phyloP scores from a whole-genome alignment of 2,113 vertebrate genomes.

The Oceanites oceanicus region DNA sequence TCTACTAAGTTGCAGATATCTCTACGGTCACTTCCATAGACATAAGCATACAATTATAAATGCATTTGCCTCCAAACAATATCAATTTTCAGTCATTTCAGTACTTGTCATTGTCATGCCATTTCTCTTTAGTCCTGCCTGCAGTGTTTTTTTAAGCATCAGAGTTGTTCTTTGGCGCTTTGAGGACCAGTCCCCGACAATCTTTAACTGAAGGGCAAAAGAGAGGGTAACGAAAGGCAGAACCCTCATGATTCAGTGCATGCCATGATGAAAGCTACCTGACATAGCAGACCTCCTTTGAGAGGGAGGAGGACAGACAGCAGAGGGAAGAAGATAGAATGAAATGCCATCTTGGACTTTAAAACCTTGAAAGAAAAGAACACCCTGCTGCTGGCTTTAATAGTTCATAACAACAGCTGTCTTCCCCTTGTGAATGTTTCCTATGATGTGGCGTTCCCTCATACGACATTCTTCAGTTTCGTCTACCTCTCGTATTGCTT shows the following conservation, averaged over 20 bases:
- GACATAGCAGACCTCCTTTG: neutral
- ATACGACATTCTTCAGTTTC: conserved; percentile 4
- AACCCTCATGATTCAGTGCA: neutral
- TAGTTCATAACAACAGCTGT: conserved; percentile 42
- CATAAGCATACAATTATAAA: neutral
- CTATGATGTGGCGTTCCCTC: neutral
- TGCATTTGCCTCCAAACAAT: neutral
- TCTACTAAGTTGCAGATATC: neutral
- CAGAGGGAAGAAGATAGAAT: neutral
- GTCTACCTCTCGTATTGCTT: neutral
- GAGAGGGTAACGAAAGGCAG: neutral
- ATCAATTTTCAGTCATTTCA: neutral
- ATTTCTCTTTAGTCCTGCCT: neutral
- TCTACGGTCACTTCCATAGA: neutral
- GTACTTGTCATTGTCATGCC: neutral
- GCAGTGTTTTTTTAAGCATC: neutral
- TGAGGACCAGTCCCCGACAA: neutral
- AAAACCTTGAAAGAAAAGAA: conserved; percentile 7
- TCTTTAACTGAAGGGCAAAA: neutral
- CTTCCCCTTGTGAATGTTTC: conserved; percentile 14
- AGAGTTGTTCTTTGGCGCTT: neutral
- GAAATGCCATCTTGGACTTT: neutral
- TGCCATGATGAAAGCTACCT: neutral
- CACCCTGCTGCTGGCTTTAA: conserved; percentile 25
- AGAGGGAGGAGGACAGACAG: neutral